Evolutionary conservation across 2,888 invertebrate species (phyloP), one percentile per base, ranked within the genome.

Genomic region (Pterostichus niger): DNA sequence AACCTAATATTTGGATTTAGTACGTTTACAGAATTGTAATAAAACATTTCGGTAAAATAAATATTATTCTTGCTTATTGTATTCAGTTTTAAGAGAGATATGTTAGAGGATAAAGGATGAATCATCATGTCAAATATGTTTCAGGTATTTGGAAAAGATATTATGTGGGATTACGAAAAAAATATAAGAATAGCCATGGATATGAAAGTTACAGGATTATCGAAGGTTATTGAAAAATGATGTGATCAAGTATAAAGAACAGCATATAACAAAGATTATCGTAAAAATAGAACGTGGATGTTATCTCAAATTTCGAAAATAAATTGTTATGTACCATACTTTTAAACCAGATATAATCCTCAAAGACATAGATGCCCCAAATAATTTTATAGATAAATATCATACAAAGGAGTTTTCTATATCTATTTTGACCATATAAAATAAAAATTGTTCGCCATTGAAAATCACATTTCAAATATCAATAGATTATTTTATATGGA

Each of bases 251-350:
- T 49, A 49, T 49, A n/a, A 49, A 49, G 49, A 49, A 49, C 49
- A 59, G 59, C 17, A 59, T 59, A 59, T 59, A 59, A 59, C 59
- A 59, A 31, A 59, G 59, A 59, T 59, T 59, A 59, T 59, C 59
- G 59, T 59, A 59, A 59, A 59, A 59, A 31, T 59, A 10, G 59
- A 31, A 59, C 59, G 59, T 59, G 59, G 24, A 9, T 31, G 13
- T 15, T 6, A 54, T 54, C 11, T 24, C 6, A 59, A 59, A 59
- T 59, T 10, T 31, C 40, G 40, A 40, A 40, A 40, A 40, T 40
- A 40, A 40, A 40, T 7, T 40, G 40, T 40, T 40, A 40, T 40
- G 7, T 40, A 0, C 5, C 40, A 9, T 40, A 40, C 5, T 40
- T 40, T 40, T 7, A 40, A 40, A 40, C 40, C 7, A 9, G 5